Conservation (phyloP, 2,797 vertebrate genomes). For the Brachymystax lenok region DNA sequence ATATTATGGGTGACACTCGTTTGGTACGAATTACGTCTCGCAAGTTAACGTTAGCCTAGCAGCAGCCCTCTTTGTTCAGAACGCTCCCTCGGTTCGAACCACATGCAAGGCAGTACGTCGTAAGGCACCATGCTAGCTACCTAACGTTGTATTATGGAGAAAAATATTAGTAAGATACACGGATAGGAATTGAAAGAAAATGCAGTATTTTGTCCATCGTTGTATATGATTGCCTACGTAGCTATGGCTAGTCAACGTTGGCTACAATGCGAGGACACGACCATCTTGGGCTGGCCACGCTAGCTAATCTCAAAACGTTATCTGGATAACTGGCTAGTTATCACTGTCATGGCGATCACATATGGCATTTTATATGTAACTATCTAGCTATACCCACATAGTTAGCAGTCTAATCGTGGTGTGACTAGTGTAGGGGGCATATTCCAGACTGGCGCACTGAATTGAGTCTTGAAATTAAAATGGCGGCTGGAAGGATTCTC, state of each 20-base stretch:
- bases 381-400: background rate
- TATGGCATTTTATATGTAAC: background rate
- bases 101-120: background rate
- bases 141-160: background rate
- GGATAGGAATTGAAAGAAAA: background rate
- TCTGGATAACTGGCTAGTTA: background rate
- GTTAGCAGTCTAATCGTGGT: background rate
- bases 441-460: background rate
- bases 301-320: background rate
- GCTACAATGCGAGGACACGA: background rate
- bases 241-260: background rate
- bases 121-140: background rate
- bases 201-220: background rate
- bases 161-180: background rate
- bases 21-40: background rate
- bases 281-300: background rate
- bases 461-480: background rate
- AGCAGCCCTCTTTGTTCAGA: constrained; percentile 2
- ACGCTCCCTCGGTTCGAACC: background rate
- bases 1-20: background rate
- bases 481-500: background rate
- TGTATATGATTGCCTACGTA: background rate
- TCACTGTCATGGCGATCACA: background rate
- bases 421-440: background rate
- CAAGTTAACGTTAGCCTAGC: constrained; percentile 3